Evolutionary conservation across 2,888 invertebrate species (phyloP).

Genomic region (Synanthedon vespiformis): DNA sequence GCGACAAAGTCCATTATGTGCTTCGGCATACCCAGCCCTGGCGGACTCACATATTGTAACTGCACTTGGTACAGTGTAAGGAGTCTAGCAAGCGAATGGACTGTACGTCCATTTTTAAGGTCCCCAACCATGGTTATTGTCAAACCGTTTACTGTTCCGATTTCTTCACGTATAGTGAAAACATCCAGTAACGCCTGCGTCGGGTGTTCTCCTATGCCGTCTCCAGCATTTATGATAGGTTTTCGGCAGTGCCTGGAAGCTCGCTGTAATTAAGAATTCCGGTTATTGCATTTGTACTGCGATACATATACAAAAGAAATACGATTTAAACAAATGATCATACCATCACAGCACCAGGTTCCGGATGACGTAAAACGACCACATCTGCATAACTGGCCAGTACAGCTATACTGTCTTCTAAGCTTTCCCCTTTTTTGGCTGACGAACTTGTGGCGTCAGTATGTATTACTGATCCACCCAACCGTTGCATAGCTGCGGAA

Average conservation of each 20-base stretch:
- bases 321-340: constrained; percentile 30
- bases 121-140: constrained; percentile 99
- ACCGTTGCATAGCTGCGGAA: constrained; percentile 94
- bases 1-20: constrained; percentile 84
- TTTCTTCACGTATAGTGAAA: constrained; percentile 98
- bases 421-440: constrained; percentile 94
- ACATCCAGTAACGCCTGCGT: constrained; percentile 97
- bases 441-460: constrained; percentile 93
- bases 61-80: constrained; percentile 95
- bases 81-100: constrained; percentile 95
- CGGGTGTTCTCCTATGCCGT: constrained; percentile 97
- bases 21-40: constrained; percentile 90
- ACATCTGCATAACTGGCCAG: constrained; percentile 96
- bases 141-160: constrained; percentile 97
- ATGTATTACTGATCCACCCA: constrained; percentile 93
- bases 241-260: constrained; percentile 87
- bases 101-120: constrained; percentile 96
- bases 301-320: not conserved
- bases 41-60: constrained; percentile 91
- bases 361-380: constrained; percentile 93
- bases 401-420: constrained; percentile 88
- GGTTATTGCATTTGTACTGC: not conserved
- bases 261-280: constrained; percentile 62
- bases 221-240: constrained; percentile 97
- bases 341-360: constrained; percentile 90